Evolutionary conservation across 2,113 vertebrate species (phyloP), one percentile per base, ranked within the genome.

Genomic region (Psophia crepitans): DNA sequence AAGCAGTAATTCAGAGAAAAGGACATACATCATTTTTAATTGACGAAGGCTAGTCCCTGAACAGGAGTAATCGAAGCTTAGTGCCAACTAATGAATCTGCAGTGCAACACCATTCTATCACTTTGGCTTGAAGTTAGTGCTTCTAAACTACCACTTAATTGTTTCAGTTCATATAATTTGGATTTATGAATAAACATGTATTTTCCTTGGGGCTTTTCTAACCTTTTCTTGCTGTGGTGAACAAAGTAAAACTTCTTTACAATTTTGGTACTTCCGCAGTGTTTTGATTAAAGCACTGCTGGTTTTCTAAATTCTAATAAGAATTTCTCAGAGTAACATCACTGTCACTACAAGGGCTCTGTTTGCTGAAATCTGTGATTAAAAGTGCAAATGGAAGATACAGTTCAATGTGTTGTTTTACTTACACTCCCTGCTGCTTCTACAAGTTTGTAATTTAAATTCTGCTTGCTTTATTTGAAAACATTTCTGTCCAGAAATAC

Each of bases 21-120:
- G 97, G 93, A 95, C 97, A 98, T 99, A 97, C 98, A 99, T 99
- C 98, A 99, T 98, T 98, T 98, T 98, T 99, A 99, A 99, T 98
- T 98, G 98, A 98, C 90, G 82, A 95, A 96, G 85, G 88, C 87
- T 95, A 87, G 96, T 98, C 97, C 95, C 98, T 60, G 82, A 98
- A 97, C 82, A 97, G 35, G 3, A 96, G 93, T 97, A 98, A 98
- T 98, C 94, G 95, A 98, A 98, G 96, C 57, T 90, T 90, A 96
- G 97, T 97, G 94, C 93, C 75, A 89, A 63, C 90, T 97, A 98
- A 98, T 98, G 92, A 98, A 95, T 95, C 89, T 92, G 87, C 96
- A 88, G 61, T 91, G 78, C 94, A 80, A 97, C 95, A 96, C 51
- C 84, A 86, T 49, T 71, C 93, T 33, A 91, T 81, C 75, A 90